A percentile compares a stretch with the other conserved stretches of the same genome.
Conservation (phyloP, 1,140 invertebrate genomes). For the Pachyrhynchus sulphureomaculatus region DNA sequence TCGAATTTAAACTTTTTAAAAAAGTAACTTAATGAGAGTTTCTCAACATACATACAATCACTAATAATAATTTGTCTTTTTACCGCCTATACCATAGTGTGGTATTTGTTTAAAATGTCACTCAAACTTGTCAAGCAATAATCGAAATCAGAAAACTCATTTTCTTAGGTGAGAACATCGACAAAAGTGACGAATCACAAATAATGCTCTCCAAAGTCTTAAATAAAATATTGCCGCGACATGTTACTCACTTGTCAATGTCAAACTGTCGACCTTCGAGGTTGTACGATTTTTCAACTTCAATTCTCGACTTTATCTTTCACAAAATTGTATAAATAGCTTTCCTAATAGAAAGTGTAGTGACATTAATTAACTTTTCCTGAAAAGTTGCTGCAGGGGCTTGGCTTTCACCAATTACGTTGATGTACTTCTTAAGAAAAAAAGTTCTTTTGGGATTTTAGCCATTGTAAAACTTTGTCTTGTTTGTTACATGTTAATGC, state of each 20-base stretch:
- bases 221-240: constrained; percentile 25
- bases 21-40: background rate
- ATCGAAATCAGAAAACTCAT: constrained; percentile 23
- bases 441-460: no score
- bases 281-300: constrained; percentile 28
- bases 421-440: background rate
- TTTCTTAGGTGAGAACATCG: constrained; percentile 25
- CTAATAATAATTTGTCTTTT: constrained; percentile 7
- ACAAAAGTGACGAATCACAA: constrained; percentile 16
- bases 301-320: constrained; percentile 19
- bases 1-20: no score
- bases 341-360: constrained; percentile 19
- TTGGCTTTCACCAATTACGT: constrained; percentile 4
- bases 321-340: constrained; percentile 31
- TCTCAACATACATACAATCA: background rate
- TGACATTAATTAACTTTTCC: constrained; percentile 26
- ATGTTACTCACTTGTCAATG: constrained; percentile 28
- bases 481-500: no score
- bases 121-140: constrained; percentile 15
- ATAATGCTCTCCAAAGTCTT: constrained; percentile 9
- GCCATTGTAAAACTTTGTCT: no score
- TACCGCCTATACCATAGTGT: background rate
- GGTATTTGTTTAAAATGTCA: constrained; percentile 16
- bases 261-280: constrained; percentile 20
- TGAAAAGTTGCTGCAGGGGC: constrained; percentile 6